Evolutionary conservation across 2,888 invertebrate genomes (phyloP), one percentile per base, ranked within the genome.

Genomic region (Nebria brevicollis): DNA sequence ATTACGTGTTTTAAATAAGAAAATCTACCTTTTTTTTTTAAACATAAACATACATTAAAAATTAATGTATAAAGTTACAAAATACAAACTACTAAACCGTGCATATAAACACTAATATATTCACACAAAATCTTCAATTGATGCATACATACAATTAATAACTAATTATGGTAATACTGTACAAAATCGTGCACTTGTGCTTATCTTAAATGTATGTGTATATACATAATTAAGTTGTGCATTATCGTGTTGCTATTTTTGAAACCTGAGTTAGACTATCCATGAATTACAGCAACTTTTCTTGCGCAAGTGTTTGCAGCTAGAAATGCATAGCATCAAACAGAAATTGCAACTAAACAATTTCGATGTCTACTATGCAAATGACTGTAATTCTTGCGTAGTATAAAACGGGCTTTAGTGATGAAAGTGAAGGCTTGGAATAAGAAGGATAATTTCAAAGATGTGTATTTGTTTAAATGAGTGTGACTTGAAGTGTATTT

Each of bases 201-300:
- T 13, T 25, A 8, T 34, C 42, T 20, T 41, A 72, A 64, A 75
- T 73, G 54, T 70, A 64, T 72, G 70, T 75, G 75, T 80, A 75
- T 80, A 80, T 75, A 73, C 20, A 54, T 13, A 41, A 65, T 13
- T 73, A 20, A 68, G 20, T 64, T 64, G 75, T 80, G 80, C 79
- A 79, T 41, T 43, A 75, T 75, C 43, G 75, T 80, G 80, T 80
- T 80, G 80, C 80, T 80, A 80, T 80, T 80, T 80, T 64, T 34
- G 34, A 34, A 34, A 5, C 34, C 34, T 5, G 5, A 4, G 2
- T 5, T 34, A 34, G 34, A 34, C 5, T 34, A 34, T 34, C 2
- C 34, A 34, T 4, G 34, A 34, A 34, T 34, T 34, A 5, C 34
- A 34, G 34, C 34, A 34, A 34, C 34, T 34, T 34, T 34, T 34